Evolutionary conservation across 1,140 invertebrate genomes (phyloP).

Genomic region (Eufriesea mexicana): DNA sequence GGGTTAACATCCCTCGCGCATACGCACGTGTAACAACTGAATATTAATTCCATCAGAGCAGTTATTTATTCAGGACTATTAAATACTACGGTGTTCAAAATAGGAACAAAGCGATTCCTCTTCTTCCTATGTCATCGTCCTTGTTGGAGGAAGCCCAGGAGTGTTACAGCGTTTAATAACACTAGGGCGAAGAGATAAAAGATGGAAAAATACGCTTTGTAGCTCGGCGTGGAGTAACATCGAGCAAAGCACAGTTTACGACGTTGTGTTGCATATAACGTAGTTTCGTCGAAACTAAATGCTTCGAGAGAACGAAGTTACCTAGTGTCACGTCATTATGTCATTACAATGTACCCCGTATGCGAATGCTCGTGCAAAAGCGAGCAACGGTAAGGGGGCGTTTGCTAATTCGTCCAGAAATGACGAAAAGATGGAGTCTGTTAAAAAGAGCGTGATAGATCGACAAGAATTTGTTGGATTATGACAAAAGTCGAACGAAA

Average conservation of each 20-base stretch:
- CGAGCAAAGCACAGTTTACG: neutral
- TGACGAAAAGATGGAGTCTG: neutral
- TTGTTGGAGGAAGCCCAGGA: neutral
- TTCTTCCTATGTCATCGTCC: neutral
- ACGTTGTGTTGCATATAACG: slow-evolving; percentile 2
- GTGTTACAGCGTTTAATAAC: neutral
- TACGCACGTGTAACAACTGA: too few relatives aligned
- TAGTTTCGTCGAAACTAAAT: slow-evolving; percentile 32
- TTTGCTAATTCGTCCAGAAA: neutral
- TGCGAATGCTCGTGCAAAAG: slow-evolving; percentile 3
- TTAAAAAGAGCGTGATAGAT: neutral
- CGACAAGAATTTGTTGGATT: neutral
- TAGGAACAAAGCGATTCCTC: too few relatives aligned
- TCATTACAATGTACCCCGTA: neutral
- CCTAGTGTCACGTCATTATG: slow-evolving; percentile 31
- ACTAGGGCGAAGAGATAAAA: neutral
- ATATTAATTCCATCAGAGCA: too few relatives aligned
- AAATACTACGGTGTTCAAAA: too few relatives aligned
- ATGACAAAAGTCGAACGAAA: too few relatives aligned
- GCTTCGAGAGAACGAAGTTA: slow-evolving; percentile 29
- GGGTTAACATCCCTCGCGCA: too few relatives aligned
- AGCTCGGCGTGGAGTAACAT: neutral
- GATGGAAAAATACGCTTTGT: slow-evolving; percentile 18
- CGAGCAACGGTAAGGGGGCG: neutral
- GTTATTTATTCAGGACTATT: too few relatives aligned